Base-by-base conservation (phyloP, 2,888 invertebrate species). In the Drosophila parthenogenetica region DNA sequence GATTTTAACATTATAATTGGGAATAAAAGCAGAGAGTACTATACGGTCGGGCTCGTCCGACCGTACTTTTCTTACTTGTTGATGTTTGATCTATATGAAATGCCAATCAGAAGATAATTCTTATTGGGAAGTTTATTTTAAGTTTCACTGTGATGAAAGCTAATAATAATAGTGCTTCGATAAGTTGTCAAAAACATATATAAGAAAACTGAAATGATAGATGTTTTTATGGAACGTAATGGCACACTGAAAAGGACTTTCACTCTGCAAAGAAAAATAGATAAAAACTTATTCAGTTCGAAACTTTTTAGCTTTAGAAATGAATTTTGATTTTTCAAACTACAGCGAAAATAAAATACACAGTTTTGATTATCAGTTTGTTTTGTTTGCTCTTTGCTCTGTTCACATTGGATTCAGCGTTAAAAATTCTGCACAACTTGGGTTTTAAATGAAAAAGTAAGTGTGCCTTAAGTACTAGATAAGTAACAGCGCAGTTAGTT, bases 331-430 rank as follows among this genome's bases (percentile, higher is more conserved):
- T 46, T 46, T 57, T 55, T 10, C 10, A 22, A 46, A 49, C 39
- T 49, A 43, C 64, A 81, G 46, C 51, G 60, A 73, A 49, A 22
- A 65, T 63, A 76, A 73, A 73, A 79, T 76, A 73, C 60, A 67
- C 87, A 81, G 79, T 85, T 87, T 82, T 85, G 68, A 55, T 70
- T 79, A 46, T 73, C 82, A 82, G 85, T 79, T 87, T 85, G 73
- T 85, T 84, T 84, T 79, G 11, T 79, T 87, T 84, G 67, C 82
- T 60, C 73, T 61, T 85, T 79, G 82, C 66, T 82, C 50, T 73
- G 63, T 67, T 67, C 79, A 73, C 81, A 87, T 71, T 68, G 87
- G 67, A 82, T 85, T 85, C 86, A 87, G 73, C 68, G 70, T 75
- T 73, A 81, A 81, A 87, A 77, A 84, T 81, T 72, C 72, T 75